These are phyloP conservation scores for Xylocopa sonorina DNA, from an alignment of 1,140 invertebrate species.

Conservation along the genomic window DNA sequence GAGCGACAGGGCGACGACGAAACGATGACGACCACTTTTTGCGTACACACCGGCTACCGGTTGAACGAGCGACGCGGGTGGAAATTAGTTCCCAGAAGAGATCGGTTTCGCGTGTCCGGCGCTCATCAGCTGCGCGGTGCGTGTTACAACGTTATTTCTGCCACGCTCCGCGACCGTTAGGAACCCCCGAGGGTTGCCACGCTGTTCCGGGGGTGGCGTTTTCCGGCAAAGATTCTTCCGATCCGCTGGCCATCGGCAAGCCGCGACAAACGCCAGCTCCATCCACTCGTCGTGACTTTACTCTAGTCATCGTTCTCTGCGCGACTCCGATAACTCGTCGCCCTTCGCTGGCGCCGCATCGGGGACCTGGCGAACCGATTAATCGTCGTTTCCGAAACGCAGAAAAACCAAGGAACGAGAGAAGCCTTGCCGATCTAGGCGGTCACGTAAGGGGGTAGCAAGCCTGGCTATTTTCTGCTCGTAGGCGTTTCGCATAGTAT, in stretches of 20 bases:
- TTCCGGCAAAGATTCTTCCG: slow-evolving; percentile 34
- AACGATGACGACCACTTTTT: slow-evolving; percentile 55
- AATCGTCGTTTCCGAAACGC: slow-evolving; percentile 3
- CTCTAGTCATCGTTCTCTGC: too few relatives aligned
- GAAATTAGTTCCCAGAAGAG: slow-evolving; percentile 73
- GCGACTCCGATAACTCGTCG: too few relatives aligned
- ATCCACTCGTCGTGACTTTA: neutral
- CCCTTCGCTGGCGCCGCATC: too few relatives aligned
- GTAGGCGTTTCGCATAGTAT: slow-evolving; percentile 32
- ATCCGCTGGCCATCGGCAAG: slow-evolving; percentile 1
- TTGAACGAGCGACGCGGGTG: slow-evolving; percentile 49
- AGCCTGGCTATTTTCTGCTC: slow-evolving; percentile 15
- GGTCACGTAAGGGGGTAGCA: slow-evolving; percentile 43
- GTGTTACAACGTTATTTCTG: slow-evolving; percentile 74
- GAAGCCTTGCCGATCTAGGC: neutral
- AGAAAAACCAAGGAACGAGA: neutral
- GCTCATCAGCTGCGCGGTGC: slow-evolving; percentile 70
- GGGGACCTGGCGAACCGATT: neutral
- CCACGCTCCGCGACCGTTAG: slow-evolving; percentile 32
- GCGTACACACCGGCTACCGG: slow-evolving; percentile 27
- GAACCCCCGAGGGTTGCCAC: slow-evolving; percentile 19
- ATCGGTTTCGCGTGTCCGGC: slow-evolving; percentile 77
- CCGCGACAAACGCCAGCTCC: neutral
- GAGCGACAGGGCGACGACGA: slow-evolving; percentile 35
- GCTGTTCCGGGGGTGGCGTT: slow-evolving; percentile 16